These are phyloP conservation scores for Matsumurasca onukii DNA, from an alignment of 1,140 invertebrate species.

Conservation along the genomic window DNA sequence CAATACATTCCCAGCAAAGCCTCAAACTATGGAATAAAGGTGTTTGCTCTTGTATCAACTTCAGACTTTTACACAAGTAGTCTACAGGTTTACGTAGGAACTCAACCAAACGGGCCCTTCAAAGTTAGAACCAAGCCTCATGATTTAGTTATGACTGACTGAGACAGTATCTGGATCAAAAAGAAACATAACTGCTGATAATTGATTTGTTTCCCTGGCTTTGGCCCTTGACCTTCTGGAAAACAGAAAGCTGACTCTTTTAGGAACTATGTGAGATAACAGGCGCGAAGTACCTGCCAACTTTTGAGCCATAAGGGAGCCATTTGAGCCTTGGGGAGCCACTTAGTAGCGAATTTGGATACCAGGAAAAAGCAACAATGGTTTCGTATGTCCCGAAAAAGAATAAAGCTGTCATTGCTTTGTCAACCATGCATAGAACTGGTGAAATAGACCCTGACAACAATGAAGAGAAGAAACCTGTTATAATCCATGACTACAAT, in stretches of 20 bases:
- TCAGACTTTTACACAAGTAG: conserved; percentile 44
- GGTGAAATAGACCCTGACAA: neutral
- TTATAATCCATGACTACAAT: conserved; percentile 46
- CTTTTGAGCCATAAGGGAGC: conserved; percentile 24
- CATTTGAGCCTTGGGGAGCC: conserved; percentile 8
- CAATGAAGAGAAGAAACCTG: conserved; percentile 40
- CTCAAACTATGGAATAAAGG: conserved; percentile 42
- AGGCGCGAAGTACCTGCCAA: conserved; percentile 36
- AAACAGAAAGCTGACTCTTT: too few species aligned
- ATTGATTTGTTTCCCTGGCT: neutral
- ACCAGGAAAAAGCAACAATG: conserved; percentile 31
- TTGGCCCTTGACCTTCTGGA: neutral
- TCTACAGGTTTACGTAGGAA: conserved; percentile 44
- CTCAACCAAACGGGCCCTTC: conserved; percentile 43
- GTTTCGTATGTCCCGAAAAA: conserved; percentile 37
- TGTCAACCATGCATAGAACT: conserved; percentile 34
- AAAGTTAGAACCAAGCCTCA: conserved; percentile 41
- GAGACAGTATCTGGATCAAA: neutral
- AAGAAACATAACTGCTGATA: neutral
- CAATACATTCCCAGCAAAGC: neutral
- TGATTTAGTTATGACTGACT: too few species aligned
- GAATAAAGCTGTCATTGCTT: conserved; percentile 35
- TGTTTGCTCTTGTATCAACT: conserved; percentile 40
- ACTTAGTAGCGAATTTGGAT: conserved; percentile 28
- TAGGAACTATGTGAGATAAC: conserved; percentile 42